Conservation (phyloP, 2,797 vertebrate species). For the Lemur catta region DNA sequence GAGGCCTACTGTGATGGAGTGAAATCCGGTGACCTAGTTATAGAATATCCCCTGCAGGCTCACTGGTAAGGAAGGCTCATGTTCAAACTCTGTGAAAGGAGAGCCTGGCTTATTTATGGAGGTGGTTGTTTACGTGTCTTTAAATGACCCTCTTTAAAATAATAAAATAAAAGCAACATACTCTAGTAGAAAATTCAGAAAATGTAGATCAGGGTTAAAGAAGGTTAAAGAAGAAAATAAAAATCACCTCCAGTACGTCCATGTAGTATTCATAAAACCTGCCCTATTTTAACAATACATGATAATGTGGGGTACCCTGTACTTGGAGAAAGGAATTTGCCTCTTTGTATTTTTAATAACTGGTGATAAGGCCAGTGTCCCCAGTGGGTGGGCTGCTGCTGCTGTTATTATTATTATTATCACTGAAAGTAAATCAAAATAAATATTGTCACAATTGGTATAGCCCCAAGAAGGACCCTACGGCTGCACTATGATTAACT, state of each 20-base stretch:
- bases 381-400: not conserved
- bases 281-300: not conserved
- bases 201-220: not conserved
- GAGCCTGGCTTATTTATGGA: conserved; percentile 28
- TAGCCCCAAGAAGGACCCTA: not conserved
- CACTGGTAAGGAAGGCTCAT: not conserved
- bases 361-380: not conserved
- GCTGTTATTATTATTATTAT: not conserved
- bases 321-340: not conserved
- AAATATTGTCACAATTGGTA: not conserved
- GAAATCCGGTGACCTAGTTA: conserved; percentile 68
- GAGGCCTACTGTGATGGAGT: not conserved
- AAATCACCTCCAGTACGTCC: not conserved
- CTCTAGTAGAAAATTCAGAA: not conserved
- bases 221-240: not conserved
- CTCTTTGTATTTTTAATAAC: not conserved
- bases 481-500: not conserved
- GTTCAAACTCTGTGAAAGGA: conserved; percentile 12
- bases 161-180: not conserved
- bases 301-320: not conserved
- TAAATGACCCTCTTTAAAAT: not conserved
- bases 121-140: conserved; percentile 2
- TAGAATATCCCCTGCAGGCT: not conserved
- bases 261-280: not conserved
- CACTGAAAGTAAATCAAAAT: not conserved